Conservation (phyloP, 1,140 invertebrate species). For the Metaphire vulgaris region DNA sequence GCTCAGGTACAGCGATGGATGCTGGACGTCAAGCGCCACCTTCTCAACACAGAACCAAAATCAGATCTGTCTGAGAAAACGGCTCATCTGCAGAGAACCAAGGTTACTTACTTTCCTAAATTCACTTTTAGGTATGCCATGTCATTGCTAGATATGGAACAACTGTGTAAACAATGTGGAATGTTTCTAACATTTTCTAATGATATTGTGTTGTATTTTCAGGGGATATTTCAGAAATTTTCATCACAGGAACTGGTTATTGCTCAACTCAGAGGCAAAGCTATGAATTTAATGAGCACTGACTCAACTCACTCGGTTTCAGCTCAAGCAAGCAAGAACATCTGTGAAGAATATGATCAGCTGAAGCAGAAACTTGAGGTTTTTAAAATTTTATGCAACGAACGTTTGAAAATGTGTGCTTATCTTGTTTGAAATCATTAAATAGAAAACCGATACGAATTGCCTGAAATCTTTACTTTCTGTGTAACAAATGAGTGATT, state of each 20-base stretch:
- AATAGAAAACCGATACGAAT: too few relatives aligned
- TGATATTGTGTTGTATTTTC: too few relatives aligned
- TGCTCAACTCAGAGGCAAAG: slow-evolving; percentile 60
- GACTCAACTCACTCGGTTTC: background rate
- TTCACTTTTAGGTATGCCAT: too few relatives aligned
- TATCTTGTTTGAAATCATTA: too few relatives aligned
- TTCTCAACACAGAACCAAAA: slow-evolving; percentile 41
- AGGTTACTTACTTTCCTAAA: slow-evolving; percentile 50
- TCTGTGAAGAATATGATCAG: background rate
- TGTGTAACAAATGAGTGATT: too few relatives aligned
- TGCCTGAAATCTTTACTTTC: too few relatives aligned
- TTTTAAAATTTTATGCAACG: slow-evolving; percentile 43
- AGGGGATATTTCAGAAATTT: slow-evolving; percentile 77
- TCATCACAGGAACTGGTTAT: slow-evolving; percentile 87
- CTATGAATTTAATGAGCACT: background rate
- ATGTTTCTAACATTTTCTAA: too few relatives aligned
- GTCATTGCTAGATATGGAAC: too few relatives aligned
- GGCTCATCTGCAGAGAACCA: slow-evolving; percentile 81
- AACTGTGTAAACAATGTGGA: too few relatives aligned
- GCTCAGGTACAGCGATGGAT: slow-evolving; percentile 89
- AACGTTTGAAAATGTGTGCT: too few relatives aligned
- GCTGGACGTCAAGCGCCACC: slow-evolving; percentile 78
- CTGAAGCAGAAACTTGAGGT: slow-evolving; percentile 45
- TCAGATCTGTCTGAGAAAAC: slow-evolving; percentile 85
- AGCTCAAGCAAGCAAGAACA: background rate